These are phyloP conservation scores for Zaprionus ornatus DNA, from an alignment of 1,140 invertebrate genomes.

Conservation along the genomic window DNA sequence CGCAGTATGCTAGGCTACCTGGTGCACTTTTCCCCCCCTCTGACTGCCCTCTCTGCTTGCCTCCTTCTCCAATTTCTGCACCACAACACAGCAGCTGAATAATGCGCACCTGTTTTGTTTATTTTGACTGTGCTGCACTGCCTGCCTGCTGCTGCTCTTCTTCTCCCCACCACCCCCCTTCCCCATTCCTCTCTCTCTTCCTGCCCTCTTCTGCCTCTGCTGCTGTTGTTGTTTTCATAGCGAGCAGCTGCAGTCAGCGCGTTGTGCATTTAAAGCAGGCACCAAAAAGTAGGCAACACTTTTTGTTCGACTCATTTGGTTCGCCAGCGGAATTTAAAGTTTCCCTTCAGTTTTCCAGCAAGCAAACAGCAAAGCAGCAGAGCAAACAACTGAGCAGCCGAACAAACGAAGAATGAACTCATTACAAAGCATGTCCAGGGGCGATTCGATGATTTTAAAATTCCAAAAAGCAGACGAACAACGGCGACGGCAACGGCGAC, in stretches of 20 bases:
- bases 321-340: slow-evolving; percentile 37
- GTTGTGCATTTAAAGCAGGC: slow-evolving; percentile 66
- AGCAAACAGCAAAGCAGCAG: slow-evolving; percentile 8
- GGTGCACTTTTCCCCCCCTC: background rate
- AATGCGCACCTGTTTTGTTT: slow-evolving; percentile 79
- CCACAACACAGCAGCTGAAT: slow-evolving; percentile 39
- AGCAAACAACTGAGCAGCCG: slow-evolving; percentile 3
- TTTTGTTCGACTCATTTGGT: slow-evolving; percentile 56
- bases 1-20: slow-evolving; percentile 49
- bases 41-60: no score
- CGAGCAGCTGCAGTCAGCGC: slow-evolving; percentile 31
- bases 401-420: slow-evolving; percentile 55
- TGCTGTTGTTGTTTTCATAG: slow-evolving; percentile 46
- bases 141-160: slow-evolving; percentile 29
- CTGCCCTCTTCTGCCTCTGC: background rate
- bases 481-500: background rate
- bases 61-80: background rate
- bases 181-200: background rate
- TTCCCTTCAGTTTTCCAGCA: slow-evolving; percentile 11
- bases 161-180: background rate
- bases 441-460: slow-evolving; percentile 68
- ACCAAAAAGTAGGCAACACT: slow-evolving; percentile 36
- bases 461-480: slow-evolving; percentile 57
- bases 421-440: slow-evolving; percentile 64
- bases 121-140: slow-evolving; percentile 58